A percentile compares a stretch with the other conserved stretches of the same genome.
Conservation (phyloP, 2,113 vertebrate species). For the Clupea harengus region DNA sequence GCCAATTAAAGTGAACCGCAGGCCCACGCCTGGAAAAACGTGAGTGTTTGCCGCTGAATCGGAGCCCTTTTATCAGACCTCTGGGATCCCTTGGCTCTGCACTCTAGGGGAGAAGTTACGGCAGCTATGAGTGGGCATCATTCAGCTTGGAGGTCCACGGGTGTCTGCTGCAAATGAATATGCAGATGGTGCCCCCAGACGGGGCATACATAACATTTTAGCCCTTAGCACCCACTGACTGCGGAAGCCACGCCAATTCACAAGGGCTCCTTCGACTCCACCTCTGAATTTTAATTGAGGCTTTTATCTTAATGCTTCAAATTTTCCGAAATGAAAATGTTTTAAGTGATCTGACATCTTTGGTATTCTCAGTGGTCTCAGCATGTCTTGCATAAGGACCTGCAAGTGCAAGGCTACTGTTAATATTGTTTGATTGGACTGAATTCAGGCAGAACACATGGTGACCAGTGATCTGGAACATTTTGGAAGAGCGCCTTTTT, state of each 20-base stretch:
- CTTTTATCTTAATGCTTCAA: conserved; percentile 12
- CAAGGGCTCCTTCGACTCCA: background rate
- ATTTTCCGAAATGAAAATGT: conserved; percentile 13
- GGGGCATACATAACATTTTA: background rate
- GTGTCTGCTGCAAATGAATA: conserved; percentile 32
- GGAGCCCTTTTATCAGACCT: conserved; percentile 62
- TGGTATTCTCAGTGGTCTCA: conserved; percentile 12
- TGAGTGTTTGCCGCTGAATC: conserved; percentile 61
- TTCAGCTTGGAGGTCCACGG: conserved; percentile 40
- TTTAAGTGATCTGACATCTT: conserved; percentile 6
- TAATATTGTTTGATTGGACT: conserved; percentile 11
- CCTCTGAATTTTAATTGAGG: conserved; percentile 14
- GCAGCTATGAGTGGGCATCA: conserved; percentile 47
- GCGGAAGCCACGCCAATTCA: background rate
- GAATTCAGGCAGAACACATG: conserved; percentile 29
- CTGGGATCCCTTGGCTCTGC: conserved; percentile 48
- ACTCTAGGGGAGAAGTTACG: conserved; percentile 50
- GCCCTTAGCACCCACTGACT: background rate
- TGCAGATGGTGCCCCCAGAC: conserved; percentile 17
- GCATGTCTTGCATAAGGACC: conserved; percentile 4
- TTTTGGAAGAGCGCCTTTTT: conserved; percentile 30
- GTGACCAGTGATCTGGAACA: conserved; percentile 23
- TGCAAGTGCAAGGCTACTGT: conserved; percentile 2
- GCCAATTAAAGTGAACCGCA: conserved; percentile 67
- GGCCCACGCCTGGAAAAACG: conserved; percentile 56